Base-by-base conservation (phyloP, 92 coral and sea anemone species). In the Palythoa grandis region DNA sequence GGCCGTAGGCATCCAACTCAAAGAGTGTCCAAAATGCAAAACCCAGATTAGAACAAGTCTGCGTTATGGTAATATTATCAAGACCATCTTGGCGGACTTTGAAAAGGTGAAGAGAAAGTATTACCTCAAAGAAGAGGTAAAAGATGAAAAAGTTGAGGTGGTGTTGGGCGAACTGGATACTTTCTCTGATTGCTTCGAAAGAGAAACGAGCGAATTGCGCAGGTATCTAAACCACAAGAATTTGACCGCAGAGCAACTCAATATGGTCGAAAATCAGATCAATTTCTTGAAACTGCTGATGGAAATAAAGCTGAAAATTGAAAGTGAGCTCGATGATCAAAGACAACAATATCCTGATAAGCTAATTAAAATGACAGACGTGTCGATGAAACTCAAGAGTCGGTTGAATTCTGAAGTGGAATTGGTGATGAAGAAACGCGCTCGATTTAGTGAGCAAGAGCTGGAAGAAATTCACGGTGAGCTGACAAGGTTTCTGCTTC, bases 21-120 rank as follows among this genome's bases (percentile, higher is more conserved):
- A 94, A 83, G 70, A 89, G 52, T 96, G 99, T 40, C 99, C 98
- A 11, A 87, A 52, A 74, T 96, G 99, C 77, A 88, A 82, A 14
- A 88, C 82, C 37, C 96, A 92, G 0, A 96, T 96, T 66, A 87
- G 99, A 68, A 96, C 95, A 69, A 93, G 94, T 71, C 88, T 93
- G 20, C 84, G 99, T 56, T 96, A 96, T 76, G 99, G 99, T 52
- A 95, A 96, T 91, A 91, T 91, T 24, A 80, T 96, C 76, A 96
- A 96, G 88, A 91, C 77, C 74, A 91, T 89, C 47, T 93, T 96
- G 20, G 87, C 77, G 2, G 96, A 96, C 90, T 92, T 96, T 88
- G 99, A 96, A 50, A 22, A 54, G 66, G 84, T 90, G 25, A 90
- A 93, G 72, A 52, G 35, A 17, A 90, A 91, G 88, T 63, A 86